phyloP scores from a whole-genome alignment of 2,888 invertebrate genomes.

The Eurytoma californica region DNA sequence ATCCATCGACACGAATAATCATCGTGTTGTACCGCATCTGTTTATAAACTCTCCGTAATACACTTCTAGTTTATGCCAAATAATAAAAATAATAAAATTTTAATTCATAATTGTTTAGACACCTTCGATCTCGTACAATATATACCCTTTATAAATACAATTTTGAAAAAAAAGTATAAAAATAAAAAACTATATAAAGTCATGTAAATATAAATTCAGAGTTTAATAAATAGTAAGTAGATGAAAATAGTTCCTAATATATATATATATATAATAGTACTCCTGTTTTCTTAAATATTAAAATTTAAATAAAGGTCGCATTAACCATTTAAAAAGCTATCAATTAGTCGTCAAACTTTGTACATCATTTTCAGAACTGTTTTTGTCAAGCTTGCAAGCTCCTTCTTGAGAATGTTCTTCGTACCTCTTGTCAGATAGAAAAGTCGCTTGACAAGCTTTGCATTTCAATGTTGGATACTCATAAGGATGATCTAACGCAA shows the following conservation, averaged over 20 bases:
- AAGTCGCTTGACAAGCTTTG: constrained; percentile 56
- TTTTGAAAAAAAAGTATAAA: too few species aligned
- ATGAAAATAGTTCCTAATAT: too few species aligned
- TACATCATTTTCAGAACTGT: constrained; percentile 12
- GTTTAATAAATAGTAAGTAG: too few species aligned
- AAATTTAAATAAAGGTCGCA: constrained; percentile 10
- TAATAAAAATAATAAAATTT: constrained; percentile 1
- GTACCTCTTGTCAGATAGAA: constrained; percentile 54
- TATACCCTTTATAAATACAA: too few species aligned
- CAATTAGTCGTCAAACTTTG: constrained; percentile 25
- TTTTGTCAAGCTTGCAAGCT: constrained; percentile 33
- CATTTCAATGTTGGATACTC: constrained; percentile 60
- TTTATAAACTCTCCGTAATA: too few species aligned
- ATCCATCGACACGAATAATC: background rate
- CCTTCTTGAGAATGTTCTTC: constrained; percentile 54
- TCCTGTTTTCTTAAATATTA: background rate
- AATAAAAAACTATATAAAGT: too few species aligned
- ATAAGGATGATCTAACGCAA: constrained; percentile 54
- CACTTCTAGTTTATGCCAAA: background rate
- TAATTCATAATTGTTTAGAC: too few species aligned
- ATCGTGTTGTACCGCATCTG: too few species aligned
- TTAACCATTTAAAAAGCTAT: constrained; percentile 8
- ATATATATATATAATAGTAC: background rate
- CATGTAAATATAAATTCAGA: too few species aligned
- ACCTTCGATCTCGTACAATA: too few species aligned